Evolutionary conservation across 2,888 invertebrate genomes (phyloP), one percentile per base, ranked within the genome.

Genomic region (Colletes collaris): DNA sequence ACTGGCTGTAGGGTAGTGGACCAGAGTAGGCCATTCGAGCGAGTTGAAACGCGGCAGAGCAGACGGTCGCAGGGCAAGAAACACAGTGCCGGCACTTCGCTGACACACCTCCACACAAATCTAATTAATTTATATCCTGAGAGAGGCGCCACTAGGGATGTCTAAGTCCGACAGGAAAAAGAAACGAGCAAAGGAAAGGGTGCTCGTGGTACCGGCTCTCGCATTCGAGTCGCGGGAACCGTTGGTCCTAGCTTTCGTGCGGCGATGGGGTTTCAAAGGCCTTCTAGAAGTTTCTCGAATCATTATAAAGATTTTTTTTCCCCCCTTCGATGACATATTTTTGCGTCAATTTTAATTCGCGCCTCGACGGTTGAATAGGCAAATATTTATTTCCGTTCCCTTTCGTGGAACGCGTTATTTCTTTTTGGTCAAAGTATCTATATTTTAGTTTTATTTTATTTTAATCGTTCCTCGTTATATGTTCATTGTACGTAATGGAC

Each of bases 91-190:
- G 88, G 86, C 84, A 83, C 86, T 79, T 84, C 67, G 87, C 88
- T 77, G 90, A 91, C 92, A 92, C 93, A 92, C 92, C 92, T 92
- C 89, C 91, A 89, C 91, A 92, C 92, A 92, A 91, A 91, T 92
- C 92, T 92, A 93, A 92, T 92, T 92, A 92, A 93, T 92, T 92
- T 92, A 92, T 92, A 90, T 90, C 88, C 89, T 82, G 80, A 80
- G 87, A 85, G 89, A 91, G 91, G 92, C 92, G 92, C 92, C 92
- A 92, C 91, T 77, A 77, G 78, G 84, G 81, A 76, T 76, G 71
- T 67, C 81, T 74, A 76, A 65, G 76, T 66, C 81, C 55, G 84
- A 84, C 76, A 79, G 63, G 76, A 66, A 79, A 85, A 81, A 79
- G 65, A 69, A 79, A 77, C 10, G 75, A 79, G 56, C 46, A 55